Evolutionary conservation across 2,888 invertebrate genomes (phyloP), one percentile per base, ranked within the genome.

Genomic region (Drosophila formosana): DNA sequence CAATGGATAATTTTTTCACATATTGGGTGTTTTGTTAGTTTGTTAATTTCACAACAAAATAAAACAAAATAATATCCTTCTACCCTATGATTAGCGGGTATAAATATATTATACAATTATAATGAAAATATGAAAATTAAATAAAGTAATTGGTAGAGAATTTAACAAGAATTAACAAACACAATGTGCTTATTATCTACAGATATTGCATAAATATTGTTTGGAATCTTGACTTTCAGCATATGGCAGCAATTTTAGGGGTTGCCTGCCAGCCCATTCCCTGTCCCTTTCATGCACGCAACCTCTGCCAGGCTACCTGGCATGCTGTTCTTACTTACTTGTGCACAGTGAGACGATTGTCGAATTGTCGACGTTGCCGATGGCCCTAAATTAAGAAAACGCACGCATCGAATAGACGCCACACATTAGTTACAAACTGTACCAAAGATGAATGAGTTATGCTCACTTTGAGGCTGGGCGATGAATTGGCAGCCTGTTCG

Each of bases 261-360:
- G 77, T 78, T 62, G 50, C 26, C 51, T 50, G 28, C 9, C 18
- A 18, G 18, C 2, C 18, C 18, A 18, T 18, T 18, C 18, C 18
- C 32, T 52, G 32, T 55, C 25, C 23, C 37, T 37, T 11, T 25
- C 37, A 43, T n/a, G n/a, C 37, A 37, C 3, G 4, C 34, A 39
- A 32, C 28, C 6, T 66, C 23, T 66, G 60, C 37, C n/a, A 32
- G 37, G 11, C 37, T 37, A 37, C 37, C 37, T 37, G 37, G 37
- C n/a, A 37, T 37, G 37, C 37, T 43, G 50, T 28, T 32, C 32
- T 58, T 61, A 89, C 91, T 90, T 82, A 91, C 91, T 89, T 91
- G 80, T 91, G 92, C 4, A 91, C 82, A 3, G 91, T 91, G 28
- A 90, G 75, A 4, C 91, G 86, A 66, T 80, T 89, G 41, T 78